Evolutionary conservation across 1,140 invertebrate genomes (phyloP), one percentile per base, ranked within the genome.

Genomic region (Pachyrhynchus sulphureomaculatus): DNA sequence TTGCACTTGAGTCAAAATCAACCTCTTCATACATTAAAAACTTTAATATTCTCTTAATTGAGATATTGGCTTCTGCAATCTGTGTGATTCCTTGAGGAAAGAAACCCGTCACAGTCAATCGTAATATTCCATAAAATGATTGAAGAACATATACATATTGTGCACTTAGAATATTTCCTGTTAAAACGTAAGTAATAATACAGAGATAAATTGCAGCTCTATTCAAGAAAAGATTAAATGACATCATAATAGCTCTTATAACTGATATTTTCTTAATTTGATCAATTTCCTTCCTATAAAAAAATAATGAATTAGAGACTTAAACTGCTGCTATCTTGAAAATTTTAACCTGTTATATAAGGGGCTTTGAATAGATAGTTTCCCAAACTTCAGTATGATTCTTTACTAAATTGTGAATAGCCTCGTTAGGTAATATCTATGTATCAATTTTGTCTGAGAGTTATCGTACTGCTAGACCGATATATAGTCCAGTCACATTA

Each of bases 121-220:
- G 76, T 32, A 90, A 68, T 15, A 88, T 82, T 58, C 87, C 87
- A 65, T 88, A 90, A 71, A 86, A 89, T n/a, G 87, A 84, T 32
- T 83, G 85, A 33, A 87, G 76, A 6, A 85, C 79, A 67, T 86
- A 88, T n/a, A 92, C 88, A 75, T 90, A 87, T 72, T 91, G 85
- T 2, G 88, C 84, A 32, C 81, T 83, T 32, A 91, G 83, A 20
- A 78, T 74, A 60, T 88, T 75, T 18, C 87, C 86, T 10, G 85
- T 78, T 4, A 89, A 75, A 32, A 92, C 86, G 67, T 86, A 93
- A 5, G 86, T 80, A 18, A 91, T 69, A 58, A 94, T 81, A 6
- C 87, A 89, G 54, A 89, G 76, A 70, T 92, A 92, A 33, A 93
- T 81, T 15, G 89, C 85, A 9, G 91, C 78, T 66, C 89, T 84